These are phyloP conservation scores for Pyrgus malvae DNA, from an alignment of 2,888 invertebrate genomes.

Conservation along the genomic window DNA sequence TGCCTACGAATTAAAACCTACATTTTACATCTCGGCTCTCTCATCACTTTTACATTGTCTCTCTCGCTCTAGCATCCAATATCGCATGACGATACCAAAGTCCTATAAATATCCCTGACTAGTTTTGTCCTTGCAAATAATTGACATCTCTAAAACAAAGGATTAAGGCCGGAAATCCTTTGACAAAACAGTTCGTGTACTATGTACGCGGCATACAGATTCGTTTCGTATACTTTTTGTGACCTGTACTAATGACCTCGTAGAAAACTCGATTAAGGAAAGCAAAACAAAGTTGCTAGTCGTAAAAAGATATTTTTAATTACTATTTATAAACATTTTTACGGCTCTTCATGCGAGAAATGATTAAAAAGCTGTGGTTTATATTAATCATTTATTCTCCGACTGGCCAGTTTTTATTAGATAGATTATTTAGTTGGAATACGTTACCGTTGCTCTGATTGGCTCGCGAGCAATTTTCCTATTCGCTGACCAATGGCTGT, in stretches of 20 bases:
- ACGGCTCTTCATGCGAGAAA: neutral
- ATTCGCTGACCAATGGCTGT: slow-evolving; percentile 16
- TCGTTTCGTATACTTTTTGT: slow-evolving; percentile 24
- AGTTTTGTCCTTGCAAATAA: slow-evolving; percentile 8
- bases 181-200: neutral
- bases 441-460: neutral
- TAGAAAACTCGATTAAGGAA: slow-evolving; percentile 6
- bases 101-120: slow-evolving; percentile 26
- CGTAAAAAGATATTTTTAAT: neutral
- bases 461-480: slow-evolving; percentile 19
- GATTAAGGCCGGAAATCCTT: slow-evolving; percentile 8
- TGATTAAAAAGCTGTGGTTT: neutral
- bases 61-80: slow-evolving; percentile 20
- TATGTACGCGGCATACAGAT: slow-evolving; percentile 17
- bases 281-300: neutral
- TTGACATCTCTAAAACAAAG: neutral
- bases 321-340: neutral
- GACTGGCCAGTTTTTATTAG: neutral
- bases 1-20: slow-evolving; percentile 12
- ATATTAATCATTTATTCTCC: neutral
- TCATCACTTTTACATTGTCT: slow-evolving; percentile 11
- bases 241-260: slow-evolving; percentile 23
- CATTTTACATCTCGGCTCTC: slow-evolving; percentile 2
- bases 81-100: slow-evolving; percentile 24
- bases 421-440: neutral